Evolutionary conservation across 2,797 vertebrate genomes (phyloP).

Genomic region (Dromococcyx pavoninus): DNA sequence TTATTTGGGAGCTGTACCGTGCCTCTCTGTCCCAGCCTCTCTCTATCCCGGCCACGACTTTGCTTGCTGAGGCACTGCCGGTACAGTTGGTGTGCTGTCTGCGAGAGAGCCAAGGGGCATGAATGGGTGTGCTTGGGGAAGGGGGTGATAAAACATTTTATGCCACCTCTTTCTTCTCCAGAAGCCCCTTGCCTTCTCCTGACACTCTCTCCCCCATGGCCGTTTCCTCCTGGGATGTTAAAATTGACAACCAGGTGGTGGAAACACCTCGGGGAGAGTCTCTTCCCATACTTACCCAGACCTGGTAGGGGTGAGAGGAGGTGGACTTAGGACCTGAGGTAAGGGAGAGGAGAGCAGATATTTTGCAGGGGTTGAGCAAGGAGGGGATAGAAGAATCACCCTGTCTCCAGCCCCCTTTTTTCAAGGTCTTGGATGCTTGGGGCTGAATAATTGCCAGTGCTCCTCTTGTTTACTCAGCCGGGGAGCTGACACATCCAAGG

Average conservation of each 20-base stretch:
- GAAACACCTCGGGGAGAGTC: neutral
- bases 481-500: conserved; percentile 73
- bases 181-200: neutral
- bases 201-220: neutral
- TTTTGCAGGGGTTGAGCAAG: neutral
- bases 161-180: conserved; percentile 3
- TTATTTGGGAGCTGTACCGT: neutral
- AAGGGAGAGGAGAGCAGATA: neutral
- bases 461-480: conserved; percentile 76
- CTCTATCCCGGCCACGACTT: accelerated
- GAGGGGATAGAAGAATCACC: conserved; percentile 1
- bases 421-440: conserved; percentile 48
- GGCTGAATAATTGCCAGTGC: conserved; percentile 60
- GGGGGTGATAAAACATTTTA: neutral
- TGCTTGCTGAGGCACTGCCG: neutral
- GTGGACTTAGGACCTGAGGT: neutral
- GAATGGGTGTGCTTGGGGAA: neutral
- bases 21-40: neutral
- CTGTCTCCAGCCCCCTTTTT: neutral
- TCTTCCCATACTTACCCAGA: neutral
- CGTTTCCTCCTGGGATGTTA: neutral
- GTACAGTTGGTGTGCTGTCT: neutral
- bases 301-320: neutral
- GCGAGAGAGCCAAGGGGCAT: neutral
- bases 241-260: conserved; percentile 1